Evolutionary conservation across 92 coral and sea anemone genomes (phyloP).

Genomic region (Epizoanthus illoricatus): DNA sequence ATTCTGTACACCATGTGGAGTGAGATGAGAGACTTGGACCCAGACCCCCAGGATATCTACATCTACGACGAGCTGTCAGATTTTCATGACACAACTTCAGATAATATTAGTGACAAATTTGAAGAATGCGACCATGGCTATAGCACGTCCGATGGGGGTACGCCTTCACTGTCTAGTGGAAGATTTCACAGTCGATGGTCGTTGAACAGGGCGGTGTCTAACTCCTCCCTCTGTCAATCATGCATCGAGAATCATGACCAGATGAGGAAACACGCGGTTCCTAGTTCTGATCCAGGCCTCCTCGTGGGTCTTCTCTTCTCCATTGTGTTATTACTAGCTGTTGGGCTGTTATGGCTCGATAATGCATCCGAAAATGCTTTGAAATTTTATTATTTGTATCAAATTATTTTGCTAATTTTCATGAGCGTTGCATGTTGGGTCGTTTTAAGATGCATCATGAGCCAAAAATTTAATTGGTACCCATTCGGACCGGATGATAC

Average conservation of each 20-base stretch:
- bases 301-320: slow-evolving; percentile 87
- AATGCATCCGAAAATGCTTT: slow-evolving; percentile 78
- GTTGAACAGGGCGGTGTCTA: slow-evolving; percentile 82
- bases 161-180: slow-evolving; percentile 80
- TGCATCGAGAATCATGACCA: slow-evolving; percentile 84
- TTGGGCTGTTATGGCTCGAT: slow-evolving; percentile 88
- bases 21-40: slow-evolving; percentile 93
- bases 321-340: slow-evolving; percentile 81
- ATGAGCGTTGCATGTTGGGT: slow-evolving; percentile 96
- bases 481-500: slow-evolving; percentile 93
- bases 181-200: slow-evolving; percentile 80
- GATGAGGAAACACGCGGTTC: slow-evolving; percentile 72
- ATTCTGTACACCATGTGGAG: slow-evolving; percentile 96
- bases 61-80: slow-evolving; percentile 97
- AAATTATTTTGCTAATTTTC: slow-evolving; percentile 70
- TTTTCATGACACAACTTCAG: slow-evolving; percentile 85
- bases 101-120: slow-evolving; percentile 77
- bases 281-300: slow-evolving; percentile 94
- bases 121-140: slow-evolving; percentile 89
- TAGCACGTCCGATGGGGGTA: slow-evolving; percentile 85
- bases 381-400: slow-evolving; percentile 83
- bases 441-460: slow-evolving; percentile 82
- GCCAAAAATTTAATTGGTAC: slow-evolving; percentile 89
- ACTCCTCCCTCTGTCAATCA: slow-evolving; percentile 84
- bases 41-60: slow-evolving; percentile 97